These are phyloP conservation scores for Trissolcus brochymenae DNA, from an alignment of 2,888 invertebrate genomes.

Conservation along the genomic window DNA sequence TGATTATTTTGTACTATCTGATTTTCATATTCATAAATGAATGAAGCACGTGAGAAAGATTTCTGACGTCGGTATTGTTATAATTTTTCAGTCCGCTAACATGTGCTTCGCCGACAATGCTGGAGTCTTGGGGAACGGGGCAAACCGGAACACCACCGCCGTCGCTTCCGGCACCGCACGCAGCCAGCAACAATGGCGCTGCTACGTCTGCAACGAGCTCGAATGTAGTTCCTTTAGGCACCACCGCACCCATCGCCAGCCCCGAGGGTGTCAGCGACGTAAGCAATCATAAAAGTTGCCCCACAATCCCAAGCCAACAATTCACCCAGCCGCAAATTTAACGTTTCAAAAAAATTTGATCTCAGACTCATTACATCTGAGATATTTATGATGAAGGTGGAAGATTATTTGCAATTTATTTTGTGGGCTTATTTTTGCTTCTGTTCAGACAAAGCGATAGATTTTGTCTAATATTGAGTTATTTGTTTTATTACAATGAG, in stretches of 20 bases:
- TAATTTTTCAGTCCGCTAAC: constrained; percentile 77
- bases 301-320: no score
- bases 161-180: constrained; percentile 64
- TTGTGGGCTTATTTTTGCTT: no score
- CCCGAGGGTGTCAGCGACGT: constrained; percentile 76
- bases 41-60: no score
- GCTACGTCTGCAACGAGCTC: constrained; percentile 64
- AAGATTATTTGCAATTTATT: not conserved
- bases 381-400: no score
- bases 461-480: constrained; percentile 5
- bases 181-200: constrained; percentile 66
- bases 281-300: constrained; percentile 58
- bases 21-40: no score
- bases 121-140: constrained; percentile 76
- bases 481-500: constrained; percentile 16
- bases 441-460: not conserved
- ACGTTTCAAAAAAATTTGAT: no score
- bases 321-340: not conserved
- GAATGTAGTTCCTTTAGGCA: constrained; percentile 64
- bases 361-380: no score
- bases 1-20: no score
- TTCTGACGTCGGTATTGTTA: no score
- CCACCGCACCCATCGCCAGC: constrained; percentile 76
- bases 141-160: constrained; percentile 70
- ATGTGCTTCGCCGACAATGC: constrained; percentile 78